Evolutionary conservation across 2,797 vertebrate species (phyloP).

Genomic region (Gobionotothen gibberifrons): DNA sequence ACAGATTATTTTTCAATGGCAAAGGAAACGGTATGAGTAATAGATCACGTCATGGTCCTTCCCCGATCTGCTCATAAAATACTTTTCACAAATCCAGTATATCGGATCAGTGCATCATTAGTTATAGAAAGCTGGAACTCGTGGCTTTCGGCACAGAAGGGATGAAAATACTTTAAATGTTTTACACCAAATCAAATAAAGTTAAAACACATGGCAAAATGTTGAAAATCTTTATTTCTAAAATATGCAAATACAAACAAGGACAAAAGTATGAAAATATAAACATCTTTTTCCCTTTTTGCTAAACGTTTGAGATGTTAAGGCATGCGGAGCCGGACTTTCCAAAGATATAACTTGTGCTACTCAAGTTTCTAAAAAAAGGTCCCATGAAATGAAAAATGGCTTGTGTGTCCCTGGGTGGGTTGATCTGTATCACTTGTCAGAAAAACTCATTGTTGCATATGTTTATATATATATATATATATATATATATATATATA

Average conservation of each 20-base stretch:
- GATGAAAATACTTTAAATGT: not conserved
- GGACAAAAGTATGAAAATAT: slow-evolving; percentile 82
- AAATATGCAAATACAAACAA: slow-evolving; percentile 82
- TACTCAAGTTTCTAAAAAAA: slow-evolving; percentile 53
- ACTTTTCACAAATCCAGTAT: not conserved
- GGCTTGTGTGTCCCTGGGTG: slow-evolving; percentile 71
- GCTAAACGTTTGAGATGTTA: slow-evolving; percentile 76
- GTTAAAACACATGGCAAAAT: slow-evolving; percentile 35
- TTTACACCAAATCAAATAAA: not conserved
- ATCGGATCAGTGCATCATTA: not conserved
- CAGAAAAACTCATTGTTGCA: slow-evolving; percentile 58
- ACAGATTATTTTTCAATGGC: not conserved
- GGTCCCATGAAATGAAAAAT: slow-evolving; percentile 79
- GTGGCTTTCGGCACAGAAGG: not conserved
- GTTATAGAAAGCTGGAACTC: not conserved
- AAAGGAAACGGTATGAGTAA: not conserved
- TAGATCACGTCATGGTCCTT: not conserved
- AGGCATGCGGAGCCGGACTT: slow-evolving; percentile 77
- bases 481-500: not conserved
- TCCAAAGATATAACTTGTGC: slow-evolving; percentile 72
- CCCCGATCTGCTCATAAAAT: not conserved
- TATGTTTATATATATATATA: slow-evolving; percentile 44
- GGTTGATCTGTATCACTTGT: slow-evolving; percentile 12
- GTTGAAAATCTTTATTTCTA: slow-evolving; percentile 86
- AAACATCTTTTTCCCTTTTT: slow-evolving; percentile 81